Evolutionary conservation across 1,140 invertebrate genomes (phyloP), one percentile per base, ranked within the genome.

Genomic region (Cotesia vestalis): DNA sequence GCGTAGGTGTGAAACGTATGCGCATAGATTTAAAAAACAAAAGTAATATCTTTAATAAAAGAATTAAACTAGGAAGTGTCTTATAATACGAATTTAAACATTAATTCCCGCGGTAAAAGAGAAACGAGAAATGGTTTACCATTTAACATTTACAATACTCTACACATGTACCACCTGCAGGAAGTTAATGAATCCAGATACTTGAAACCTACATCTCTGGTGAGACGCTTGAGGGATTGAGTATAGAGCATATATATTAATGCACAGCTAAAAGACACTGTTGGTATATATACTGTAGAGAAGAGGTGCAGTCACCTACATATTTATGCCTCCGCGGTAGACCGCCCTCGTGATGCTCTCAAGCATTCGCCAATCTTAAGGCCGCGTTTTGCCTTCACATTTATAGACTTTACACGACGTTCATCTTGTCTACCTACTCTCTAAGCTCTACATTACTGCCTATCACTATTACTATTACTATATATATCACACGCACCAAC

Each of bases 151-250:
- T 46, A 46, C 53, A 55, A 14, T 17, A 55, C 53, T 55, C 11
- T 27, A 60, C 17, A 60, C 3, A 34, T 60, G 20, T 27, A 27
- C 3, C 66, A 69, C 35, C 67, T 59, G 67, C 27, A 69, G 53
- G 55, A 61, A 69, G 67, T 61, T 69, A 69, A 69, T 69, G 67
- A 69, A 69, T 60, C 55, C 36, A 63, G 59, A 63, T 55, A 71
- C 69, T 77, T 77, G 78, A 78, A 81, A 66, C 69, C 66, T 75
- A 79, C 73, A 77, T 75, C 74, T 46, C 11, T 40, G 5, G 20
- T 34, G 52, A 55, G 66, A 59, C 52, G 66, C 66, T 69, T 46
- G 52, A 34, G 12, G 51, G 12, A 55, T 55, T 66, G 64, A 35
- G 64, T 66, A 12, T 57, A 60, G 8, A 68, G 12, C 8, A 20